Conservation (phyloP, 2,113 vertebrate species). For the Fukomys damarensis region DNA sequence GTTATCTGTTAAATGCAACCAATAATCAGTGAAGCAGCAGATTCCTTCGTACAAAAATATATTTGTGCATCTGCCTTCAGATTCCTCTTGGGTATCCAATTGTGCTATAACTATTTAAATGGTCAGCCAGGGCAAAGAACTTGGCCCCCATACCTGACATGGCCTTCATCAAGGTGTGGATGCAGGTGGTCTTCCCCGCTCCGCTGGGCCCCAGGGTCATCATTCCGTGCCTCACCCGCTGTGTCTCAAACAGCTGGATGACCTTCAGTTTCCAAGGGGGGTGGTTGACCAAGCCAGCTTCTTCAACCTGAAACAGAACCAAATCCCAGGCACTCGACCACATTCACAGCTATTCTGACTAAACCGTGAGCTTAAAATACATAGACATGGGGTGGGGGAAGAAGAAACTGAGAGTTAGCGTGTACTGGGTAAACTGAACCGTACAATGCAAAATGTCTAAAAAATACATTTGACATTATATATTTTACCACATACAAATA, state of each 20-base stretch:
- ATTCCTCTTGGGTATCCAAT: not conserved
- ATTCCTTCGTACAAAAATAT: not conserved
- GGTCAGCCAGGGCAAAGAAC: not conserved
- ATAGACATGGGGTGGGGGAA: rapidly evolving
- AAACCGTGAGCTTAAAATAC: not conserved
- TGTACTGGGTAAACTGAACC: not conserved
- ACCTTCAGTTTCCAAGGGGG: conserved; percentile 97
- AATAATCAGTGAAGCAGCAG: not conserved
- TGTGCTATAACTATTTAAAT: not conserved
- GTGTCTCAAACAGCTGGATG: conserved; percentile 96
- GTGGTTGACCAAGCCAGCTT: conserved; percentile 94
- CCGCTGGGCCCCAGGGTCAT: conserved; percentile 98
- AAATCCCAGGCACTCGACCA: not conserved
- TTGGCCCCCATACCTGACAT: conserved; percentile 90
- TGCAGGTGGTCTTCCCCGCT: conserved; percentile 95
- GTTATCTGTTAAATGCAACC: not conserved
- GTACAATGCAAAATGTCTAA: not conserved
- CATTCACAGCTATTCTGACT: not conserved
- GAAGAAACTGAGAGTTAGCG: not conserved
- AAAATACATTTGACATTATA: not conserved
- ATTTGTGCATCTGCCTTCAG: not conserved
- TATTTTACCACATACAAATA: not conserved
- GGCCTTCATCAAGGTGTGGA: conserved; percentile 95
- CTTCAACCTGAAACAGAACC: conserved; percentile 89
- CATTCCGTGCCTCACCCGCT: conserved; percentile 95